A percentile compares a stretch with the other conserved stretches of the same genome.
Conservation (phyloP, 2,797 vertebrate species). For the Sebastolobus altivelis region DNA sequence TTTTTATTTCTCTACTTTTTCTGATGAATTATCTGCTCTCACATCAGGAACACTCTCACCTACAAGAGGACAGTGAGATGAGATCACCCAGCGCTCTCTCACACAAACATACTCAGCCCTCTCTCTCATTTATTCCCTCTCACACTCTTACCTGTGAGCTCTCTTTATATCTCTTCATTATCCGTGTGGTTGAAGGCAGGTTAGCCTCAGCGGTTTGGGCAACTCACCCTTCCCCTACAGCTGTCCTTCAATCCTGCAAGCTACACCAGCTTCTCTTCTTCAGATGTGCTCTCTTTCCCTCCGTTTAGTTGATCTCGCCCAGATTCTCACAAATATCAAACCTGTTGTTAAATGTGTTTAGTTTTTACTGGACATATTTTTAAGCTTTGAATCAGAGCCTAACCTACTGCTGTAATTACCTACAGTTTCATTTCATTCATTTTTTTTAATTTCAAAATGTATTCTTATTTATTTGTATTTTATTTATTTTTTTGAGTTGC, state of each 20-base stretch:
- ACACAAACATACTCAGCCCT: neutral
- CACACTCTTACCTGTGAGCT: slow-evolving; percentile 29
- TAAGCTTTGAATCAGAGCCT: neutral
- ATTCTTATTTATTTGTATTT: no score
- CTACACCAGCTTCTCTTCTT: neutral
- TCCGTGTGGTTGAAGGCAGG: slow-evolving; percentile 28
- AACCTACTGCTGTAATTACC: neutral
- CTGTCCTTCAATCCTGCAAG: slow-evolving; percentile 41
- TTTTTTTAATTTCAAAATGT: neutral
- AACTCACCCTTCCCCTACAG: slow-evolving; percentile 35
- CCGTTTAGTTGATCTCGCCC: neutral
- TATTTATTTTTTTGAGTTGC: neutral
- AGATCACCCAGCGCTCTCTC: neutral
- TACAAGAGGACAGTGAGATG: neutral
- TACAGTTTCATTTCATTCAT: neutral
- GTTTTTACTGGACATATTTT: neutral
- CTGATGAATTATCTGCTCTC: slow-evolving; percentile 16
- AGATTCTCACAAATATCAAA: slow-evolving; percentile 15
- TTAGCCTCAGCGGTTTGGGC: slow-evolving; percentile 46
- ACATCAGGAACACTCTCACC: slow-evolving; percentile 9
- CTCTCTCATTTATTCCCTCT: neutral
- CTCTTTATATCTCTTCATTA: slow-evolving; percentile 51
- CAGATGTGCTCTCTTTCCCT: slow-evolving; percentile 1
- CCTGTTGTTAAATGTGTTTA: neutral
- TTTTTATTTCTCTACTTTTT: neutral